A percentile compares a stretch with the other conserved stretches of the same genome.
These are phyloP conservation scores for Carcharodon carcharias DNA, from an alignment of 2,797 vertebrate species.

Conservation along the genomic window DNA sequence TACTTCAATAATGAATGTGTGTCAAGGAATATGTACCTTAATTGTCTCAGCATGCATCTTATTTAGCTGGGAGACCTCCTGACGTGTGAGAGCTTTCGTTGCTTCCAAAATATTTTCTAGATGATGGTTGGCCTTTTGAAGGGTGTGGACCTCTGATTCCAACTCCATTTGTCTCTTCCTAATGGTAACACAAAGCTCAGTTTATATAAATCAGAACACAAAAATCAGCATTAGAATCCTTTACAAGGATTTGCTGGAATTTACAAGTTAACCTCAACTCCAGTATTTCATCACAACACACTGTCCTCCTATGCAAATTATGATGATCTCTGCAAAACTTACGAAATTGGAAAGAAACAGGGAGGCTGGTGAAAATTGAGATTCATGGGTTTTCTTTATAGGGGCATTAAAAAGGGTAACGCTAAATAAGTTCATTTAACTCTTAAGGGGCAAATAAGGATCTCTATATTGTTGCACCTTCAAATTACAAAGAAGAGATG, in stretches of 20 bases:
- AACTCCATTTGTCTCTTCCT: conserved; percentile 82
- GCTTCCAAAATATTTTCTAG: conserved; percentile 91
- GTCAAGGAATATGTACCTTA: conserved; percentile 62
- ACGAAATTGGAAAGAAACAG: neutral
- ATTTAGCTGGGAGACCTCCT: conserved; percentile 81
- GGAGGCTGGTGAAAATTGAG: neutral
- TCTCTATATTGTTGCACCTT: neutral
- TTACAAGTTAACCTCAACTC: neutral
- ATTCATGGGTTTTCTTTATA: neutral
- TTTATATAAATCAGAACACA: neutral
- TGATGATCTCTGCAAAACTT: too few relatives aligned
- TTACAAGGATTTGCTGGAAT: neutral
- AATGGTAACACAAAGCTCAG: conserved; percentile 37
- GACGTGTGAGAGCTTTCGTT: conserved; percentile 76
- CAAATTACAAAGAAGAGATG: neutral
- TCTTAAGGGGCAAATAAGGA: neutral
- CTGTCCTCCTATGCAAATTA: too few relatives aligned
- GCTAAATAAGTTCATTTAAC: neutral
- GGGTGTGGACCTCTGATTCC: conserved; percentile 81
- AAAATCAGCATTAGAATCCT: neutral
- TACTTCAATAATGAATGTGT: too few relatives aligned
- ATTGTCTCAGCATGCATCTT: conserved; percentile 83
- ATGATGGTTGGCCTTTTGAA: conserved; percentile 79
- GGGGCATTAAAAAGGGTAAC: neutral
- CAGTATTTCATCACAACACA: neutral